Base-by-base conservation (phyloP, 2,113 vertebrate genomes). In the Protobothrops flavoviridis region DNA sequence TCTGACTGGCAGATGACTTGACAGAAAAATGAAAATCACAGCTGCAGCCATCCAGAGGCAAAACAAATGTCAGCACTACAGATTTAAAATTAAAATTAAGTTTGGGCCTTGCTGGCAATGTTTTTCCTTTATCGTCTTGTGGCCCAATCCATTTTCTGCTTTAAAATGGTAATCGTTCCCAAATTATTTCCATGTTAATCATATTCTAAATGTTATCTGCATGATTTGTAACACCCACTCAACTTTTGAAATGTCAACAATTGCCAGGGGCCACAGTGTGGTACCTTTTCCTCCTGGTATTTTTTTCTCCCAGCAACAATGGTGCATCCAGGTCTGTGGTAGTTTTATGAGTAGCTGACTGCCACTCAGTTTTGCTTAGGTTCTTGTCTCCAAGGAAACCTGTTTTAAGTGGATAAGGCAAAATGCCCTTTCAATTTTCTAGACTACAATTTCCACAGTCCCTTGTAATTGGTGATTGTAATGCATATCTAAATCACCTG, bases 11-110 rank as follows among this genome's bases (percentile, higher is more conserved):
- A 17, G 59, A 2, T 11, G 33, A 21, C 92, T 89, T 33, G 23
- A 53, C 15, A 1, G 3, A 89, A 21, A 89, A 85, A 33, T 50
- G n/a, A 91, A 93, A 96, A 45, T 94, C 69, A 90, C 89, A 87
- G 0, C 92, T 93, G 89, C 56, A 61, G 23, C 55, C 85, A 26
- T 59, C 89, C 21, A 2, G 15, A 90, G 5, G 17, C 50, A 90
- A 48, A 57, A 91, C 39, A 93, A 95, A 94, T 90, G 4, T 1
- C 24, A 92, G 33, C 21, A 85, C 0, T 1, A 86, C 88, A 90
- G 43, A 91, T n/a, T 91, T 81, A 91, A 29, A 39, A 55, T 55
- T 89, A 45, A 81, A 29, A 24, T 0, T 39, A 15, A 26, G 39
- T 64, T 95, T 91, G 4, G 9, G 11, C 61, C 52, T 92, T 69